Base-by-base conservation (phyloP, 2,797 vertebrate species). In the Phataginus tetradactyla region DNA sequence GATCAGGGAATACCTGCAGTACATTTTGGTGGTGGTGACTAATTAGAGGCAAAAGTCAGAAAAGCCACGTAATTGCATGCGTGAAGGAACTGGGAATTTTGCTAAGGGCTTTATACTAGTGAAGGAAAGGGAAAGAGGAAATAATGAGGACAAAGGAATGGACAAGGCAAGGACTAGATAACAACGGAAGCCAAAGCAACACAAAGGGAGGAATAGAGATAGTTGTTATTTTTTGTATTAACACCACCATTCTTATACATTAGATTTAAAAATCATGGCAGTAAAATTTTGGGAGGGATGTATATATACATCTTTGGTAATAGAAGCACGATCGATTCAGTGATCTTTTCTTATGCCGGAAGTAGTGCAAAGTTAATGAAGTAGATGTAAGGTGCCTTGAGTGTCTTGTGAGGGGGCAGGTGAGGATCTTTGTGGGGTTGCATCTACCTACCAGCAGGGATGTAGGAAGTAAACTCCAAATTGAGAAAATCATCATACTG, bases 401-500 rank as follows among this genome's bases (percentile, higher is more conserved):
- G 34, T 27, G 7, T 86, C 64, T 13, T 74, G 14, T 83, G 55
- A 34, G 25, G 15, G 3, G 2, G 3, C 13, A 11, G 5, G 8
- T 23, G 8, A 34, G 9, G 15, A 17, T 92, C 27, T 86, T 64
- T 92, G 34, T 71, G 74, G 32, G 14, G 4, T 68, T 83, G 10
- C 64, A 34, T 25, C 66, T 83, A 42, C n/a, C 4, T 37, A 49
- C 29, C 27, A 68, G 10, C 74, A 59, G n/a, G 29, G 20, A 69
- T 9, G 5, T 45, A 79, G 49, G 23, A 72, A 57, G 14, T 59
- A 80, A 95, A 94, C 17, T 53, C 17, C 74, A 53, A 86, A 77
- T 89, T 69, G 64, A 91, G 55, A 92, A 92, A 84, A 45, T 93
- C 1, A 39, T 77, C 17, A 85, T 85, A 72, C 69, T 93, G 34